phyloP scores from a whole-genome alignment of 1,140 invertebrate species.

The Lordiphosa mommai region DNA sequence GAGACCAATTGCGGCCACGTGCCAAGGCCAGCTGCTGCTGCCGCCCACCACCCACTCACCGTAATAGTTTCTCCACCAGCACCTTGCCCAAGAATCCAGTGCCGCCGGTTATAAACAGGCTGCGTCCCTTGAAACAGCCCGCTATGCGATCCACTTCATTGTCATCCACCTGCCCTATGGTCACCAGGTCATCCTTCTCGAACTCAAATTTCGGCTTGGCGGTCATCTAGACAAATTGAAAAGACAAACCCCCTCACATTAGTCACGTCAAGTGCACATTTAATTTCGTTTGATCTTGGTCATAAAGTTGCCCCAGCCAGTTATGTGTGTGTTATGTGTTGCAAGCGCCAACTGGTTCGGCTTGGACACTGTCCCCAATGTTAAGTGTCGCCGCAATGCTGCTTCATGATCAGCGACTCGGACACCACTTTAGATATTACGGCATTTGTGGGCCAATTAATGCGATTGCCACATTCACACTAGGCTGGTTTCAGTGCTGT shows the following conservation, averaged over 20 bases:
- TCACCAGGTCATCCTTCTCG: conserved; percentile 55
- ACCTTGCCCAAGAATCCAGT: conserved; percentile 95
- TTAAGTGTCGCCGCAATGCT: conserved; percentile 10
- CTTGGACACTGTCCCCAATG: conserved; percentile 35
- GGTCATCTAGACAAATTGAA: conserved; percentile 37
- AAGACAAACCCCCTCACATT: neutral
- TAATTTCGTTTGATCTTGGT: conserved; percentile 68
- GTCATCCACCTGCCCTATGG: conserved; percentile 64
- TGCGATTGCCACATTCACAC: conserved; percentile 5
- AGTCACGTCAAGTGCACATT: conserved; percentile 49
- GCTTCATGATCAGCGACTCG: conserved; percentile 18
- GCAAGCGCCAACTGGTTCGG: conserved; percentile 23
- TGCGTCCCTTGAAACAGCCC: conserved; percentile 80
- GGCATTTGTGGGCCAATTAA: conserved; percentile 46
- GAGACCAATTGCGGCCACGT: conserved; percentile 58
- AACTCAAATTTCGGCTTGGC: conserved; percentile 66
- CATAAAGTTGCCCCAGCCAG: conserved; percentile 27
- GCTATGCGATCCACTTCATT: conserved; percentile 81
- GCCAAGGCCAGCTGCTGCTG: conserved; percentile 16
- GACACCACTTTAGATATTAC: conserved; percentile 2
- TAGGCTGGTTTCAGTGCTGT: conserved; percentile 3
- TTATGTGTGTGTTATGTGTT: conserved; percentile 7
- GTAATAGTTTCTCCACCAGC: conserved; percentile 91
- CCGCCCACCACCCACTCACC: conserved; percentile 70
- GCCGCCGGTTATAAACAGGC: conserved; percentile 83